Conservation (phyloP, 2,797 vertebrate genomes). For the Lutjanus campechanus region DNA sequence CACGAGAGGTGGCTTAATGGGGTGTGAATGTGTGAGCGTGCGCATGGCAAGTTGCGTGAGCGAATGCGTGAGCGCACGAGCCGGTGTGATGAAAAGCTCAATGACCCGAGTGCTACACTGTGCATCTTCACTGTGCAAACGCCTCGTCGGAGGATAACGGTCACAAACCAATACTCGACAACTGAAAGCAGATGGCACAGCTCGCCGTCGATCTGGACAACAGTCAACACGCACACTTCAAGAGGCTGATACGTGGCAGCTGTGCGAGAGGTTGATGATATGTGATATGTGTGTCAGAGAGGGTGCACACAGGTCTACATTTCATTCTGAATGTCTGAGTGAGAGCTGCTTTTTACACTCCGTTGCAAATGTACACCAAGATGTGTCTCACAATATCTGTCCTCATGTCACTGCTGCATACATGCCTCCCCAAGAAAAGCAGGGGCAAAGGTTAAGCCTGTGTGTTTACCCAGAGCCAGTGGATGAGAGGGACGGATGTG, state of each 20-base stretch:
- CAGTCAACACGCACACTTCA: constrained; percentile 51
- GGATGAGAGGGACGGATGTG: constrained; percentile 55
- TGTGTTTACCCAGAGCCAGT: constrained; percentile 58
- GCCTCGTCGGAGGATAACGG: constrained; percentile 29
- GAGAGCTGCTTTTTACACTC: constrained; percentile 39
- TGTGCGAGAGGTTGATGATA: constrained; percentile 52
- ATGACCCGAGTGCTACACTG: constrained; percentile 39
- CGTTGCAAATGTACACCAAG: not conserved
- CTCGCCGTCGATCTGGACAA: constrained; percentile 35
- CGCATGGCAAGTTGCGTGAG: constrained; percentile 20
- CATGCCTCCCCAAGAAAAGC: constrained; percentile 39
- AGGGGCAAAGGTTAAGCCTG: constrained; percentile 55
- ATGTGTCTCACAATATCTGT: constrained; percentile 7
- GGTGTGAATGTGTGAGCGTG: constrained; percentile 66
- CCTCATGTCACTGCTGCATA: constrained; percentile 18
- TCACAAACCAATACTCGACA: constrained; percentile 31
- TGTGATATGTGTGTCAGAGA: constrained; percentile 47
- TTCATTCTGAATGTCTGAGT: constrained; percentile 45
- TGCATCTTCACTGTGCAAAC: constrained; percentile 48
- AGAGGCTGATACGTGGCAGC: constrained; percentile 58
- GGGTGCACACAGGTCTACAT: constrained; percentile 42
- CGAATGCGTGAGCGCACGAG: constrained; percentile 27
- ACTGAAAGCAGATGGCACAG: constrained; percentile 52
- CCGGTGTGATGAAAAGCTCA: constrained; percentile 59
- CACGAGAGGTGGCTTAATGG: constrained; percentile 69